Evolutionary conservation across 2,113 vertebrate species (phyloP), one percentile per base, ranked within the genome.

Genomic region (Lasiurus cinereus): DNA sequence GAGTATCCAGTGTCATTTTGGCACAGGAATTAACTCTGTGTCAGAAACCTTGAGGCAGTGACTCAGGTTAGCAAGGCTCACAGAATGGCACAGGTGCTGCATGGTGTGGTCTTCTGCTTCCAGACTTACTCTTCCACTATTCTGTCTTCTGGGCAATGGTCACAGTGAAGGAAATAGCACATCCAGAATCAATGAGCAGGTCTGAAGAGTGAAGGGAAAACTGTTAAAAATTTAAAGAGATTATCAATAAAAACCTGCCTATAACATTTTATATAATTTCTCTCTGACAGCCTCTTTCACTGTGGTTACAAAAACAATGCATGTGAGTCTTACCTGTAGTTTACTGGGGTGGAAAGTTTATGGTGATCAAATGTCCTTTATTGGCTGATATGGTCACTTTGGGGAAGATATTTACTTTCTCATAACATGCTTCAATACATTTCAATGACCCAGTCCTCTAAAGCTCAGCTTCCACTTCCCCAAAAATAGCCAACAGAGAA

Each of bases 401-500:
- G 66, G 74, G 19, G 67, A 91, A 93, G 50, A 62, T 66, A 77
- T 67, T 96, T 95, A 87, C 59, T 95, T 93, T 96, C 67, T 85
- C 39, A 92, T 39, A 87, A 48, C 46, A 92, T 88, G 27, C 80
- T 94, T 95, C 52, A 78, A 27, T 88, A 69, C 9, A 87, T 88
- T 92, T 96, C 78, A 88, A 94, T 96, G 54, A 67, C 27, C 48
- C 3, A 31, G 4, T 79, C 48, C 66, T 78, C 73, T 48, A 39
- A 54, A 36, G 36, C 24, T 88, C 62, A 85, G 56, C 50, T 93
- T 90, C 90, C 73, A 88, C 33, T 14, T 54, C 76, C 24, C 18
- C 27, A 1, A 76, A 86, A 82, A 66, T 14, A 93, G 5, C 39
- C 36, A 87, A 1, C 11, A 46, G 29, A 94, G 18, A 93, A 83